These are phyloP conservation scores for Centroberyx gerrardi DNA, from an alignment of 2,797 vertebrate genomes.

Conservation along the genomic window DNA sequence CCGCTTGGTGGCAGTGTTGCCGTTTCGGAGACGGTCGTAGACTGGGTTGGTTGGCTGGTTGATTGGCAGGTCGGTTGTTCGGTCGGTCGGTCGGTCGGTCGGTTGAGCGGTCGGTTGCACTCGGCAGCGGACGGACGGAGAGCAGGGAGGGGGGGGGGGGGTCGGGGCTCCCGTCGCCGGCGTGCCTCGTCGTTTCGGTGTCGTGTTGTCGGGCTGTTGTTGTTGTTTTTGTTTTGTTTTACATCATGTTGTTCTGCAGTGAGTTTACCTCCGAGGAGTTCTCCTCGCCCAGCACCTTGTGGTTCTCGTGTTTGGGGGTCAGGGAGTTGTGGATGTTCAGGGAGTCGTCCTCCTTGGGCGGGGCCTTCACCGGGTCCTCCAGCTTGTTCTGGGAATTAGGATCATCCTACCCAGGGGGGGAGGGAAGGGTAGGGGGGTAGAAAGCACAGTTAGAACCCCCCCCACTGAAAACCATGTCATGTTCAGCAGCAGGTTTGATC, in stretches of 20 bases:
- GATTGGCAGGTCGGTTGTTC: constrained; percentile 62
- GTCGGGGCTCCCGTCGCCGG: constrained; percentile 58
- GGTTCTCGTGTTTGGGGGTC: constrained; percentile 93
- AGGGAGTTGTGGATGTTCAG: constrained; percentile 96
- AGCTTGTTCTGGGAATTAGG: constrained; percentile 94
- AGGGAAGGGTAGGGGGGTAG: constrained; percentile 27
- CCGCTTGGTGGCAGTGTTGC: constrained; percentile 79
- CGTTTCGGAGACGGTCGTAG: constrained; percentile 74
- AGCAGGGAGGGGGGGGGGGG: constrained; percentile 20
- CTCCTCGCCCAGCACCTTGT: constrained; percentile 91
- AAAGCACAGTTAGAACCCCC: constrained; percentile 72
- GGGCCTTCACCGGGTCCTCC: constrained; percentile 95
- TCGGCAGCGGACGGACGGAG: constrained; percentile 43
- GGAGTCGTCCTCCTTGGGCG: constrained; percentile 93
- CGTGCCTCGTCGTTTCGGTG: constrained; percentile 54
- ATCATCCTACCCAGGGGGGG: constrained; percentile 85
- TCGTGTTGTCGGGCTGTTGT: constrained; percentile 57
- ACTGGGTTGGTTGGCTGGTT: constrained; percentile 74
- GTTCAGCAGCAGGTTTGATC: constrained; percentile 9
- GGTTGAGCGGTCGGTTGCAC: constrained; percentile 63
- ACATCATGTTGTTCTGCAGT: constrained; percentile 98
- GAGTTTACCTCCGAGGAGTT: constrained; percentile 92
- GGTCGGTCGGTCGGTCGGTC: constrained; percentile 62
- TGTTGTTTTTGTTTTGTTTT: constrained; percentile 63
- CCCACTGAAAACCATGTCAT: neutral